phyloP scores from a whole-genome alignment of 2,113 vertebrate genomes.

The Accipiter virgatus region DNA sequence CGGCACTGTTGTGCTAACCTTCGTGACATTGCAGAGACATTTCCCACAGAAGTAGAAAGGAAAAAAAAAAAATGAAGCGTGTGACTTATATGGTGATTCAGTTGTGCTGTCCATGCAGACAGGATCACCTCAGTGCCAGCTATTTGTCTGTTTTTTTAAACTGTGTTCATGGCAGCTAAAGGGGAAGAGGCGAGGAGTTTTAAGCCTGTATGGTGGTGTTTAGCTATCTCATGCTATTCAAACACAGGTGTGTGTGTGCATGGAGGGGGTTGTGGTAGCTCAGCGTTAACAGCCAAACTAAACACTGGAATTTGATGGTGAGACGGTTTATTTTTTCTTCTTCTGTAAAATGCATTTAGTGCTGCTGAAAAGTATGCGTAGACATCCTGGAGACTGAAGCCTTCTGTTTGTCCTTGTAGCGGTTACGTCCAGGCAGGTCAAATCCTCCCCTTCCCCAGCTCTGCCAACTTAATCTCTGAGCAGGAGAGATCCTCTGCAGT shows the following conservation, averaged over 20 bases:
- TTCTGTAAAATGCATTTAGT: conserved; percentile 12
- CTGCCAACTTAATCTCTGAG: background rate
- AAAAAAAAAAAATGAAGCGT: background rate
- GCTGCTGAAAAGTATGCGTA: background rate
- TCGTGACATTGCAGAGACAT: background rate
- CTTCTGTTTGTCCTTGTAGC: background rate
- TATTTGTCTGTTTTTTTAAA: background rate
- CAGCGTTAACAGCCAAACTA: conserved; percentile 18
- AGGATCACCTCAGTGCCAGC: background rate
- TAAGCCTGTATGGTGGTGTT: conserved; percentile 12
- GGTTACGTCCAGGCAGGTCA: background rate
- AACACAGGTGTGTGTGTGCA: conserved; percentile 5
- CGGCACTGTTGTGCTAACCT: background rate
- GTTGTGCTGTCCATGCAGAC: background rate
- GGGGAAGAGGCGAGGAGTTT: background rate
- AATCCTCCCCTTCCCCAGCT: background rate
- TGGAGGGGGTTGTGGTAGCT: background rate
- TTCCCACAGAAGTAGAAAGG: background rate
- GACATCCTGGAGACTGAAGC: background rate
- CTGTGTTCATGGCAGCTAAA: background rate
- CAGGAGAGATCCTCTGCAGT: background rate
- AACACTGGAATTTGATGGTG: conserved; percentile 13
- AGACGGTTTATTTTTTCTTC: background rate
- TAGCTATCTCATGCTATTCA: conserved; percentile 7
- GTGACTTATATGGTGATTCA: background rate